These are phyloP conservation scores for Cetonia aurata DNA, from an alignment of 2,888 invertebrate species.

Conservation along the genomic window DNA sequence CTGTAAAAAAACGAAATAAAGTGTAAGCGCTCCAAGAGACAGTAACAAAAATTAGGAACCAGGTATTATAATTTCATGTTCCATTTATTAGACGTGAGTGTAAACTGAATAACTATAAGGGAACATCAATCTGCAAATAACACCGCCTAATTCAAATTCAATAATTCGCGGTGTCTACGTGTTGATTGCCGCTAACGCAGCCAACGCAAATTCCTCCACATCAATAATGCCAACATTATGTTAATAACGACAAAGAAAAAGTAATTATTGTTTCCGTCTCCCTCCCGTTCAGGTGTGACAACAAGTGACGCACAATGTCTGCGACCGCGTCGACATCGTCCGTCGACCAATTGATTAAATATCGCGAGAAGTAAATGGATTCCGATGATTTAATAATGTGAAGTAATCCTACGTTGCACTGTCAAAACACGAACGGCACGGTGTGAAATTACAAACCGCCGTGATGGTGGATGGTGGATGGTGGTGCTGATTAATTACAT, in stretches of 20 bases:
- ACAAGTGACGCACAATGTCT: conserved; percentile 31
- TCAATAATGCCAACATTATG: conserved; percentile 1
- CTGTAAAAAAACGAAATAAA: no score
- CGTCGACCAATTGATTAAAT: conserved; percentile 46
- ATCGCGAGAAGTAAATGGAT: conserved; percentile 48
- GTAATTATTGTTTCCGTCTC: conserved; percentile 16
- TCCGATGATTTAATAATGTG: conserved; percentile 46
- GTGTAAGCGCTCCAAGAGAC: no score
- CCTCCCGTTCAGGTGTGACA: neutral
- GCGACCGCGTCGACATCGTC: conserved; percentile 14
- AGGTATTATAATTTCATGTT: no score
- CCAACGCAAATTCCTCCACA: conserved; percentile 26
- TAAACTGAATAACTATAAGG: no score
- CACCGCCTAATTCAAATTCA: neutral
- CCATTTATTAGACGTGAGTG: no score
- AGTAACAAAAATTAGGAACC: no score
- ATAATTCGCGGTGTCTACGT: conserved; percentile 15
- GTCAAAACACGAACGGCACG: conserved; percentile 43
- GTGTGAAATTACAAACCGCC: conserved; percentile 49
- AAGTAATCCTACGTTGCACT: conserved; percentile 45
- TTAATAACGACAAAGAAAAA: conserved; percentile 9
- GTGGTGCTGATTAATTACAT: conserved; percentile 57
- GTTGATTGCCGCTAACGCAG: neutral
- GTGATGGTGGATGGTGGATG: conserved; percentile 24
- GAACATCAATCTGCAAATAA: neutral